Conservation (phyloP, 2,888 invertebrate species). For the Eristalis tenax region DNA sequence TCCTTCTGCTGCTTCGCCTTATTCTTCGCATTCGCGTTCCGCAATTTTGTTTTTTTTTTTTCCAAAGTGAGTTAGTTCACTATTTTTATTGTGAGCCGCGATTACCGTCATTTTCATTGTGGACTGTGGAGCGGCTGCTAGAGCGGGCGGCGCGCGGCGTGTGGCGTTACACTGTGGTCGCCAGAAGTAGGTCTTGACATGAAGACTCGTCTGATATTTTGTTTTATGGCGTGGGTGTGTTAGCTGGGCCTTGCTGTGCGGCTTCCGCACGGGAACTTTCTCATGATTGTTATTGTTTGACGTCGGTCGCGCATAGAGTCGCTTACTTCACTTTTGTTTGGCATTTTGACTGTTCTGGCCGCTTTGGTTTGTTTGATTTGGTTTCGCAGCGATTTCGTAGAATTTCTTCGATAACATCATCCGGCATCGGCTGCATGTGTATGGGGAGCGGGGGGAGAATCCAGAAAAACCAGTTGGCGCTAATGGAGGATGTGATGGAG, state of each 20-base stretch:
- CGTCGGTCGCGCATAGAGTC: not conserved
- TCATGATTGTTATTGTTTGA: conserved; percentile 24
- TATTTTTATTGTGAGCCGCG: conserved; percentile 6
- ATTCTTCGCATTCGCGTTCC: not conserved
- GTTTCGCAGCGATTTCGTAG: conserved; percentile 1
- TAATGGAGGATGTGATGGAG: not conserved
- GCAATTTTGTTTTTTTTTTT: not conserved
- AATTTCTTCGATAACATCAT: conserved; percentile 21
- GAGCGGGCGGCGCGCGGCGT: not conserved
- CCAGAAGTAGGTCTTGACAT: conserved; percentile 28
- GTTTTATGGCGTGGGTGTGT: conserved; percentile 27
- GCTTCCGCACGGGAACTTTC: conserved; percentile 54
- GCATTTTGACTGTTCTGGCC: not conserved
- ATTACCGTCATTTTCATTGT: conserved; percentile 19
- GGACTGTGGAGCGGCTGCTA: not conserved
- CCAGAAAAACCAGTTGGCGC: conserved; percentile 42
- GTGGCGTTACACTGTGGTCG: conserved; percentile 1
- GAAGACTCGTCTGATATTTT: conserved; percentile 25
- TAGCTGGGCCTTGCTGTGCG: conserved; percentile 29
- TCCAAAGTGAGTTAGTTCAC: not conserved
- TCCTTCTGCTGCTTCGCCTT: not conserved
- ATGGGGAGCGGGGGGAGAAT: not conserved
- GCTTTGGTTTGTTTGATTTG: not conserved
- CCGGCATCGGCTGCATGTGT: not conserved
- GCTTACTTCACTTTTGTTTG: conserved; percentile 1